Conservation (phyloP, 2,797 vertebrate species). For the Dendrocincla fuliginosa region DNA sequence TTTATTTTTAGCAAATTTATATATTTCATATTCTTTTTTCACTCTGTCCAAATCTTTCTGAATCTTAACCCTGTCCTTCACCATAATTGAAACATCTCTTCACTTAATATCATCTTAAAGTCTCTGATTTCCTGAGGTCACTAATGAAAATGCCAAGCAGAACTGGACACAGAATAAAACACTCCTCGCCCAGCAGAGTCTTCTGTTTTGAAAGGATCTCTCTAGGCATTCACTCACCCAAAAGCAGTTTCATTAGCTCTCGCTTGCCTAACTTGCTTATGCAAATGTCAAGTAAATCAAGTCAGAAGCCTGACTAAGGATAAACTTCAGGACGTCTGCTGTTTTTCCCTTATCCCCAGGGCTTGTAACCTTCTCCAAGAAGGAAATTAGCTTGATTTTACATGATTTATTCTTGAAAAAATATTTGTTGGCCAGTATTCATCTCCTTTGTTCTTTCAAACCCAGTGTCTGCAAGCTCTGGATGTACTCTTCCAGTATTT, state of each 20-base stretch:
- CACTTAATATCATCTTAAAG: background rate
- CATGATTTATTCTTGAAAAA: constrained; percentile 29
- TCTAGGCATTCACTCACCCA: background rate
- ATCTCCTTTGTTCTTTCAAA: constrained; percentile 47
- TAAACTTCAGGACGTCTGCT: constrained; percentile 9
- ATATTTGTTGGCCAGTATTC: constrained; percentile 18
- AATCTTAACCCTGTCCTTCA: background rate
- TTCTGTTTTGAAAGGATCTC: constrained; percentile 4
- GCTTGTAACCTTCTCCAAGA: constrained; percentile 36
- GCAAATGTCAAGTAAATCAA: constrained; percentile 49
- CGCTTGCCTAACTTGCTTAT: constrained; percentile 19
- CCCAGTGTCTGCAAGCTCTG: background rate
- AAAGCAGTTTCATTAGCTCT: constrained; percentile 35
- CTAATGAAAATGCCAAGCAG: background rate
- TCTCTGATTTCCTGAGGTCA: background rate
- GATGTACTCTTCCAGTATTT: constrained; percentile 26
- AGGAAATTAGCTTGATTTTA: constrained; percentile 37
- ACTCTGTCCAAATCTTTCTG: background rate
- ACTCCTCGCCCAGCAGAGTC: background rate
- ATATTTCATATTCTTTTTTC: background rate
- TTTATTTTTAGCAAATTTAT: background rate
- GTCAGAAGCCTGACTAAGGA: constrained; percentile 33
- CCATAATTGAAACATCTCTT: background rate
- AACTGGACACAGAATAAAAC: background rate
- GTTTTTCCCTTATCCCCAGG: constrained; percentile 23